These are phyloP conservation scores for Danio aesculapii DNA, from an alignment of 2,797 vertebrate species.

Conservation along the genomic window DNA sequence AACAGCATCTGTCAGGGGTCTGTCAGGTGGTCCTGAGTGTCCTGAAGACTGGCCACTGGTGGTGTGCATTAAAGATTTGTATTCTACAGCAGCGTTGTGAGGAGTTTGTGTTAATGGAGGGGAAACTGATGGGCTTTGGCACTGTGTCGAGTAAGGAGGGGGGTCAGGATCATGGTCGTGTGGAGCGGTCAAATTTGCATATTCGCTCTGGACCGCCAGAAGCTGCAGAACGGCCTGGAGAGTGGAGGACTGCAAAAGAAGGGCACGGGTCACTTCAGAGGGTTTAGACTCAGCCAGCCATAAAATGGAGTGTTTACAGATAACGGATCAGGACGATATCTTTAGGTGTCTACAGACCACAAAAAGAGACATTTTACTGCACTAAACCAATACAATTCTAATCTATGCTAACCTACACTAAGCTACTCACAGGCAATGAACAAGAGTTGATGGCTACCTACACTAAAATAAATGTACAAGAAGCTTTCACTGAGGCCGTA, in stretches of 20 bases:
- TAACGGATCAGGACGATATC: neutral
- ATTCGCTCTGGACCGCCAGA: constrained; percentile 62
- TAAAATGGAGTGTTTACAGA: constrained; percentile 18
- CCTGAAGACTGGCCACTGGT: neutral
- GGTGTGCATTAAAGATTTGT: constrained; percentile 3
- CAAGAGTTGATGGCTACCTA: neutral
- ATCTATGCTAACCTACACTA: neutral
- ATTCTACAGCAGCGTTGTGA: constrained; percentile 5
- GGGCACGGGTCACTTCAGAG: constrained; percentile 41
- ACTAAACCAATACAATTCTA: neutral
- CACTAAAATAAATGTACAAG: no score
- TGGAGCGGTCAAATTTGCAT: constrained; percentile 54
- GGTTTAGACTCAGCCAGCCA: constrained; percentile 25
- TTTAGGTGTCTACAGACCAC: neutral
- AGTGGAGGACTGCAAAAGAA: constrained; percentile 61
- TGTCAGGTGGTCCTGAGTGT: neutral
- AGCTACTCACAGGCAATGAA: neutral
- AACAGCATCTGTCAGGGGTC: neutral
- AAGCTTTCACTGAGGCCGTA: no score
- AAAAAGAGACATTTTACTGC: neutral
- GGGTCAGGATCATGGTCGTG: constrained; percentile 28
- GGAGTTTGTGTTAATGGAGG: neutral
- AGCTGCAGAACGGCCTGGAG: constrained; percentile 59
- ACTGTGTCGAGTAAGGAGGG: neutral
- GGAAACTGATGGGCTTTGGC: neutral